Evolutionary conservation across 2,113 vertebrate species (phyloP).

Genomic region (Podocnemis expansa): DNA sequence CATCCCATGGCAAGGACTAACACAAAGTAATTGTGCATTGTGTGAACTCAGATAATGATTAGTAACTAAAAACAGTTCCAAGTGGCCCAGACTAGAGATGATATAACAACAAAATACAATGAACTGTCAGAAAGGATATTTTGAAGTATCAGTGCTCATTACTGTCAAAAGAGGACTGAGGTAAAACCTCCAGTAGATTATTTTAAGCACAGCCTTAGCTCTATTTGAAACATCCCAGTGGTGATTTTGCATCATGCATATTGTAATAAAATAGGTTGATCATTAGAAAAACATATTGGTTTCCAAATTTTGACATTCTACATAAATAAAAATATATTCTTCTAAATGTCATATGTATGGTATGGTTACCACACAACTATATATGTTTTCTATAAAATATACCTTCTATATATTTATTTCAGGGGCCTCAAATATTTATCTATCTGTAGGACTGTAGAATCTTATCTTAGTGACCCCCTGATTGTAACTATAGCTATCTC

Average conservation of each 20-base stretch:
- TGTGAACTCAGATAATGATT: neutral
- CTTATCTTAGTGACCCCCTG: neutral
- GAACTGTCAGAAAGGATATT: neutral
- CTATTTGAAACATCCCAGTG: neutral
- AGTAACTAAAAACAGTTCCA: neutral
- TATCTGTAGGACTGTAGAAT: neutral
- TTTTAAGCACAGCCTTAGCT: neutral
- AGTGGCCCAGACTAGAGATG: neutral
- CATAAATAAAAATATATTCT: neutral
- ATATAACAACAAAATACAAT: neutral
- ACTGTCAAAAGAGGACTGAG: neutral
- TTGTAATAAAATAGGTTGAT: neutral
- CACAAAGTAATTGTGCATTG: neutral
- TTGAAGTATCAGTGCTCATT: neutral
- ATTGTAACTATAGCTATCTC: neutral
- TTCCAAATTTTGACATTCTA: neutral
- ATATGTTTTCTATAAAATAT: no score
- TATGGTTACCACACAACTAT: neutral
- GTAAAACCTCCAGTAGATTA: neutral
- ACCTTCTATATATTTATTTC: neutral
- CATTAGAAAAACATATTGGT: neutral
- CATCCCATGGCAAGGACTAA: no score
- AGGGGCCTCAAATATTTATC: neutral
- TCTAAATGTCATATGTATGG: neutral
- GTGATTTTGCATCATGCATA: neutral